A percentile compares a stretch with the other conserved stretches of the same genome.
Evolutionary conservation across 2,888 invertebrate genomes (phyloP).

Genomic region (Limnephilus rhombicus): DNA sequence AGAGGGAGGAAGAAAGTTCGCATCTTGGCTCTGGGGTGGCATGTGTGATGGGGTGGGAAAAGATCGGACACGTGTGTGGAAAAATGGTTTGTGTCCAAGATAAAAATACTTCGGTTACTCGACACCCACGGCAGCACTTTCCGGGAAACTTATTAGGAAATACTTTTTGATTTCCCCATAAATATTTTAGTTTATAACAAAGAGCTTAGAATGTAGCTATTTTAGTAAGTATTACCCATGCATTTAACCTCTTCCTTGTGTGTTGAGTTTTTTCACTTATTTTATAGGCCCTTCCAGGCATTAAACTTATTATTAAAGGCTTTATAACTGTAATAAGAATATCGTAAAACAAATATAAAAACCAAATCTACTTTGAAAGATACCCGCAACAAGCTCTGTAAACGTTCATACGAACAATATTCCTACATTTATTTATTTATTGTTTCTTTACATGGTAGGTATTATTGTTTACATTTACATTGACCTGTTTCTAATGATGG

Average conservation of each 20-base stretch:
- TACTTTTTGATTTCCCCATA: neutral
- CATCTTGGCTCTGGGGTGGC: constrained; percentile 45
- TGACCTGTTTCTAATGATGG: neutral
- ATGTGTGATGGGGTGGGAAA: constrained; percentile 54
- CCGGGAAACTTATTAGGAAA: constrained; percentile 24
- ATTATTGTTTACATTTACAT: too few species aligned
- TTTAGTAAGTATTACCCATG: neutral
- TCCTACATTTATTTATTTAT: neutral
- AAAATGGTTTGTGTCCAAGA: constrained; percentile 60
- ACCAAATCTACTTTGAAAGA: neutral
- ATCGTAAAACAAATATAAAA: neutral
- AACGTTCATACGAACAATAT: neutral
- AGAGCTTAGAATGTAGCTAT: neutral
- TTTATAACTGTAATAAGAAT: neutral
- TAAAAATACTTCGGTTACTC: constrained; percentile 52
- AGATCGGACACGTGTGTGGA: constrained; percentile 51
- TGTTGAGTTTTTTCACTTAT: neutral
- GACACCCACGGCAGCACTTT: constrained; percentile 59
- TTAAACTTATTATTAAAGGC: neutral
- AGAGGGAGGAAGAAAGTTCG: constrained; percentile 35
- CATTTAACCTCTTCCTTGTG: neutral
- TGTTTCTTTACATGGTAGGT: too few species aligned
- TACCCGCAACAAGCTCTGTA: neutral
- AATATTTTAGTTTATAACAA: neutral
- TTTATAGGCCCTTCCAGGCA: neutral